Conservation (phyloP, 2,113 vertebrate species). For the Narcine bancroftii region DNA sequence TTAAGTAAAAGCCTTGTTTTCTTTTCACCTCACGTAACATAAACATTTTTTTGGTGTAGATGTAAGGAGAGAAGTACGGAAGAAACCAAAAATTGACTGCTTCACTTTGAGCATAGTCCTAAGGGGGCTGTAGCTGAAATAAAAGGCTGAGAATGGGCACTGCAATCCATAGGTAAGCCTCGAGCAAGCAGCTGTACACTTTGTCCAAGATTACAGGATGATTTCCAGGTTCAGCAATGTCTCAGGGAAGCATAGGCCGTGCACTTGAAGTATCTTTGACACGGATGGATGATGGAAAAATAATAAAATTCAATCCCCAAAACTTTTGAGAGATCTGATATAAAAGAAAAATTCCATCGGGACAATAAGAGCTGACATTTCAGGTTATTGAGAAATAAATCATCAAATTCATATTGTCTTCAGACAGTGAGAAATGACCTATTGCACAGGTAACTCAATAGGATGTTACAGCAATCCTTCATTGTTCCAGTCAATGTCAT, state of each 20-base stretch:
- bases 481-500: not conserved
- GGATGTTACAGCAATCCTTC: slow-evolving; percentile 28
- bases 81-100: no score
- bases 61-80: no score
- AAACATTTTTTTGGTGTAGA: no score
- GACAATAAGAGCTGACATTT: not conserved
- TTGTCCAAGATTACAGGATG: not conserved
- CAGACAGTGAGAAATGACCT: slow-evolving; percentile 22
- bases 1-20: no score
- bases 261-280: not conserved
- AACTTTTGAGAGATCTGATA: slow-evolving; percentile 15
- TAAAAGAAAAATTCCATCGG: not conserved
- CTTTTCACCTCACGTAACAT: no score
- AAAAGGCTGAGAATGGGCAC: no score
- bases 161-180: no score
- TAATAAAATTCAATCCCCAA: not conserved
- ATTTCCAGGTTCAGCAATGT: not conserved
- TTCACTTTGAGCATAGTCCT: no score
- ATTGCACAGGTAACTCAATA: slow-evolving; percentile 12
- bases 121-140: no score
- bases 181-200: not conserved
- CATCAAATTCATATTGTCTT: slow-evolving; percentile 8
- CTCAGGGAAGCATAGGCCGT: not conserved
- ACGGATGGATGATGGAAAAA: not conserved
- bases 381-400: slow-evolving; percentile 37